Conservation (phyloP, 2,113 vertebrate genomes). For the Festucalex cinctus region DNA sequence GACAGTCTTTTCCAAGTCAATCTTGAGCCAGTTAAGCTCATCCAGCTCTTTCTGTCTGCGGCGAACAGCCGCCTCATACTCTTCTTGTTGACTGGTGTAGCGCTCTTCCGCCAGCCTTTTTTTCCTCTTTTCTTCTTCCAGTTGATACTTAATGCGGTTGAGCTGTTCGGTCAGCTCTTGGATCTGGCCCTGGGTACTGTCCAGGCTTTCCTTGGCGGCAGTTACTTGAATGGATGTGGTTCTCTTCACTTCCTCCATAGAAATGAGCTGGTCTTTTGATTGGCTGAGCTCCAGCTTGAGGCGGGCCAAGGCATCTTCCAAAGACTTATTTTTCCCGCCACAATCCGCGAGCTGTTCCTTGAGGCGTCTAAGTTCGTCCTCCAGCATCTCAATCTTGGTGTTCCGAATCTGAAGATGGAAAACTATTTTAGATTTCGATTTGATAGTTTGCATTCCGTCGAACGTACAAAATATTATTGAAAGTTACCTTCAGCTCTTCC, state of each 20-base stretch:
- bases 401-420: conserved; percentile 80
- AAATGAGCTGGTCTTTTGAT: conserved; percentile 80
- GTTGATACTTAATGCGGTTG: conserved; percentile 82
- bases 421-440: conserved; percentile 1
- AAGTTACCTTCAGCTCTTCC: conserved; percentile 93
- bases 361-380: conserved; percentile 86
- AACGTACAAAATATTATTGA: neutral
- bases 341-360: conserved; percentile 83
- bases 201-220: conserved; percentile 81
- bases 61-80: conserved; percentile 85
- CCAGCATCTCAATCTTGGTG: conserved; percentile 90
- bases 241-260: conserved; percentile 83
- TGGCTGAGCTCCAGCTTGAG: conserved; percentile 81
- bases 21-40: conserved; percentile 83
- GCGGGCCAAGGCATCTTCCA: conserved; percentile 83
- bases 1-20: conserved; percentile 89
- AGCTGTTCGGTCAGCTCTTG: conserved; percentile 87
- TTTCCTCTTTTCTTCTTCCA: conserved; percentile 91
- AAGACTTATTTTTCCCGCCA: conserved; percentile 81
- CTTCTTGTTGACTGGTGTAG: conserved; percentile 86
- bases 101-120: conserved; percentile 88
- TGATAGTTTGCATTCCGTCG: neutral
- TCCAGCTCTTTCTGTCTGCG: conserved; percentile 89
- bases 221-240: conserved; percentile 77
- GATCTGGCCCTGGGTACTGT: conserved; percentile 82